Conservation (phyloP, 2,113 vertebrate species). For the Himantopus leucocephalus region DNA sequence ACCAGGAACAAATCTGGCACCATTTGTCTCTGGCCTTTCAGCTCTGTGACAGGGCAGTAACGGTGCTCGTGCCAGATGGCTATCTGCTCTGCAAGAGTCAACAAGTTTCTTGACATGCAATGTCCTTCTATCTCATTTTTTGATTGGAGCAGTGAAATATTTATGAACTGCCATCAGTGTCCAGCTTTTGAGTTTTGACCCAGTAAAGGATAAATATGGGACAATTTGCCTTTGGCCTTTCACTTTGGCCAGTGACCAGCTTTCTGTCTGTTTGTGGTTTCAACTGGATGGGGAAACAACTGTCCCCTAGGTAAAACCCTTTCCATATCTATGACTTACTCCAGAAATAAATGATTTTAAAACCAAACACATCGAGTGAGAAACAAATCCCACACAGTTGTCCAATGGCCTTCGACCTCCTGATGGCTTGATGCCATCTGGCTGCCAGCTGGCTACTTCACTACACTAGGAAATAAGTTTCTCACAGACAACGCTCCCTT, state of each 20-base stretch:
- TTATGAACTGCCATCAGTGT: constrained; percentile 35
- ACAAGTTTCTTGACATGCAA: constrained; percentile 57
- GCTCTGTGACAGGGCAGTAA: constrained; percentile 29
- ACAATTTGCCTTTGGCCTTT: constrained; percentile 58
- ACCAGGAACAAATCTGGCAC: constrained; percentile 44
- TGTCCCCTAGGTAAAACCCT: constrained; percentile 57
- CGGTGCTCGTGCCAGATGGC: constrained; percentile 31
- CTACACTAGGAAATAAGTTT: constrained; percentile 57
- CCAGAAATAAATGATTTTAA: constrained; percentile 74
- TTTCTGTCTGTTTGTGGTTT: constrained; percentile 75
- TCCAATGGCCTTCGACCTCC: constrained; percentile 71
- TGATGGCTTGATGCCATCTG: constrained; percentile 65
- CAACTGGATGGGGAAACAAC: constrained; percentile 65
- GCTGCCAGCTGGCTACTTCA: constrained; percentile 50
- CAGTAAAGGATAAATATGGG: constrained; percentile 53
- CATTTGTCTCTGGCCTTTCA: constrained; percentile 38
- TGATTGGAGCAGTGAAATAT: constrained; percentile 19
- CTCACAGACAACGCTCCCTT: constrained; percentile 33
- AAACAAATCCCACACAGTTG: constrained; percentile 75
- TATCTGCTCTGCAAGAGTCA: constrained; percentile 54
- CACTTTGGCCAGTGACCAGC: constrained; percentile 62
- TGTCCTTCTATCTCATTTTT: constrained; percentile 57
- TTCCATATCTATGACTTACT: constrained; percentile 72
- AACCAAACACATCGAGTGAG: constrained; percentile 58
- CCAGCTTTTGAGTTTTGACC: constrained; percentile 34